phyloP scores from a whole-genome alignment of 2,113 vertebrate genomes.

The Chamaetylas fuelleborni region DNA sequence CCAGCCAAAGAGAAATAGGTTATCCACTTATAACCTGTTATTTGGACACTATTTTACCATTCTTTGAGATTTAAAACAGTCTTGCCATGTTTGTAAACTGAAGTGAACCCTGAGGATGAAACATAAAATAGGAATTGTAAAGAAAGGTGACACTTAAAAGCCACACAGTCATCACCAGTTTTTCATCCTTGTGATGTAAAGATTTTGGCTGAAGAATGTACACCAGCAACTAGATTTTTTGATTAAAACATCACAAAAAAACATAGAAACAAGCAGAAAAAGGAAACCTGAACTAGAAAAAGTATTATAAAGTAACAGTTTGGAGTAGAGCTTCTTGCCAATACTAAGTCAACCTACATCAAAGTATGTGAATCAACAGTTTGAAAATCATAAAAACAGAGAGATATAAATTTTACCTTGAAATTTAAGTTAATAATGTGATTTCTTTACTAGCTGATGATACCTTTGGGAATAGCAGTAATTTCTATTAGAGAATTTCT shows the following conservation, averaged over 20 bases:
- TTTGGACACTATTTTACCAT: neutral
- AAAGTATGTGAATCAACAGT: neutral
- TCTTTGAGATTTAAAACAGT: neutral
- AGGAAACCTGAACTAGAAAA: neutral
- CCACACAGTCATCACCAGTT: neutral
- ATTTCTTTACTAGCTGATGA: neutral
- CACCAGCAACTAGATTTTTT: neutral
- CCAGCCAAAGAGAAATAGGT: neutral
- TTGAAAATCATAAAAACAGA: neutral
- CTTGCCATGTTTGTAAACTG: neutral
- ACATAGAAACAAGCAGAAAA: neutral
- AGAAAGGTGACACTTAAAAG: neutral
- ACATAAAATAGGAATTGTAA: neutral
- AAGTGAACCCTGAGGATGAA: neutral
- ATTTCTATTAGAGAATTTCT: neutral
- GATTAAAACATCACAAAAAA: neutral
- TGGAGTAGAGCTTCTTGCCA: neutral
- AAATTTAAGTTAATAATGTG: neutral
- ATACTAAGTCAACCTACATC: neutral
- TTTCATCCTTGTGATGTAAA: neutral
- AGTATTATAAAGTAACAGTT: neutral
- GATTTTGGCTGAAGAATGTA: neutral
- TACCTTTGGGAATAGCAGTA: neutral
- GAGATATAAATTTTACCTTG: neutral
- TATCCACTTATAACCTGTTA: neutral